phyloP scores from a whole-genome alignment of 2,888 invertebrate genomes.

The Mystacides longicornis region DNA sequence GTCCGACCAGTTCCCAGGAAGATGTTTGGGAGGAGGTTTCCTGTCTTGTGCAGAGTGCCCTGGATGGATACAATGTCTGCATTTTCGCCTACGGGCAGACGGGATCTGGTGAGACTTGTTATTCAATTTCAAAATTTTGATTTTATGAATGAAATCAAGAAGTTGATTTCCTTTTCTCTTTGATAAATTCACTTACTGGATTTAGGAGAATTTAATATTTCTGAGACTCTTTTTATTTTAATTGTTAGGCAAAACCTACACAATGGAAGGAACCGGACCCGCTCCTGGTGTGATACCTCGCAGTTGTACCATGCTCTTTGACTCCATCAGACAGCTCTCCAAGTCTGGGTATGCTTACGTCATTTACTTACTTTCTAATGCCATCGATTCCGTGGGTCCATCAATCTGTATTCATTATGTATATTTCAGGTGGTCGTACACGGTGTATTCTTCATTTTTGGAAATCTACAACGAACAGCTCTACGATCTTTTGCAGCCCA shows the following conservation, averaged over 20 bases:
- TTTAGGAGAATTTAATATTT: no score
- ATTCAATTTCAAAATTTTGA: neutral
- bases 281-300: constrained; percentile 60
- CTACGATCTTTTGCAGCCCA: constrained; percentile 48
- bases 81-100: constrained; percentile 76
- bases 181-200: neutral
- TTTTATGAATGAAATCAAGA: neutral
- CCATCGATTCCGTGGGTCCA: neutral
- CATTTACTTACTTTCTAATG: neutral
- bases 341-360: constrained; percentile 45
- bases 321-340: constrained; percentile 50
- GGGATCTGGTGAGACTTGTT: constrained; percentile 40
- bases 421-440: constrained; percentile 36
- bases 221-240: neutral
- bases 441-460: constrained; percentile 54
- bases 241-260: constrained; percentile 61
- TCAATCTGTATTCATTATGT: neutral
- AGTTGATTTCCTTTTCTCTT: neutral
- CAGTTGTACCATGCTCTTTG: constrained; percentile 58
- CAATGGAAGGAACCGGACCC: constrained; percentile 59
- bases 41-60: constrained; percentile 63
- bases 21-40: constrained; percentile 67
- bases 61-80: constrained; percentile 71
- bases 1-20: constrained; percentile 52
- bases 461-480: constrained; percentile 67